A percentile compares a stretch with the other conserved stretches of the same genome.
Evolutionary conservation across 2,797 vertebrate genomes (phyloP).

Genomic region (Crenuchus spilurus): DNA sequence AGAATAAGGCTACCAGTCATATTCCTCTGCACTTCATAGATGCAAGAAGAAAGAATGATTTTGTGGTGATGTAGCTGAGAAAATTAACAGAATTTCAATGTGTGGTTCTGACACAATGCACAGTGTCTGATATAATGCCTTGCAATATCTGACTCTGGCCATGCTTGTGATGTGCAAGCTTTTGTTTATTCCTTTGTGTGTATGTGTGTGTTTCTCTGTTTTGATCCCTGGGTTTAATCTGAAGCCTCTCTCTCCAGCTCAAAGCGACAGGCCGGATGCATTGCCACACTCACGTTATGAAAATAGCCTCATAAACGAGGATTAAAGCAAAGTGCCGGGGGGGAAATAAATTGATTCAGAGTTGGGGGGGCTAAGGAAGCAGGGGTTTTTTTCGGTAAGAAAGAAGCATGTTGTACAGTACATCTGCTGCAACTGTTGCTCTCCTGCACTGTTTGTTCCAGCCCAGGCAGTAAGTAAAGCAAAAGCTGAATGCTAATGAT

Average conservation of each 20-base stretch:
- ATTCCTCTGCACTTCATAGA: too few relatives aligned
- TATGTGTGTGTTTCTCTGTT: background rate
- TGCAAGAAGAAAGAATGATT: too few relatives aligned
- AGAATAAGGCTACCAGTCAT: too few relatives aligned
- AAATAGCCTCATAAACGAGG: conserved; percentile 41
- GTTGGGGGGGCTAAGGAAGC: background rate
- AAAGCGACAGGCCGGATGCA: conserved; percentile 21
- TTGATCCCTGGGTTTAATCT: conserved; percentile 38
- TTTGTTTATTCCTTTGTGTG: background rate
- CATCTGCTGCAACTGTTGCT: background rate
- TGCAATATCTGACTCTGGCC: too few relatives aligned
- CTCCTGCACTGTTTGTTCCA: background rate
- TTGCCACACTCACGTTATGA: conserved; percentile 15
- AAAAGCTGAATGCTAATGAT: background rate
- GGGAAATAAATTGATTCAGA: background rate
- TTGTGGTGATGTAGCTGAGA: too few relatives aligned
- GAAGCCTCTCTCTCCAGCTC: background rate
- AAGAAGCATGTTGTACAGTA: background rate
- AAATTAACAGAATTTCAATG: too few relatives aligned
- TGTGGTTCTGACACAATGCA: too few relatives aligned
- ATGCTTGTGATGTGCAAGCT: background rate
- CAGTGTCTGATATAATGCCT: too few relatives aligned
- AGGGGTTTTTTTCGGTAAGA: background rate
- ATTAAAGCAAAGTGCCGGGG: conserved; percentile 18
- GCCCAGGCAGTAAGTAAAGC: background rate